Evolutionary conservation across 1,140 invertebrate genomes (phyloP).

Genomic region (Drosophila bifasciata): DNA sequence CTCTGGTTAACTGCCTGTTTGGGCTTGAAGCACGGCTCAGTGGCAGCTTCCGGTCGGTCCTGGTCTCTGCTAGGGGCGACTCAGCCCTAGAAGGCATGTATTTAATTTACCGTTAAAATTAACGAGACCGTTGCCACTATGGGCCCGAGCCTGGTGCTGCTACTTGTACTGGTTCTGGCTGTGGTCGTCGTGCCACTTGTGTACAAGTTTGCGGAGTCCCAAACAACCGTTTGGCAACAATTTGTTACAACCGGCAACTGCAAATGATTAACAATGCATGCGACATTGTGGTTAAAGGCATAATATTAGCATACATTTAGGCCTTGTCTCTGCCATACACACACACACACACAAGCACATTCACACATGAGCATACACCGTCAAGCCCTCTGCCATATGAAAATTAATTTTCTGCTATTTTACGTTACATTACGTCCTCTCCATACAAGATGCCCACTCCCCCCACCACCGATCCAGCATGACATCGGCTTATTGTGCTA

Average conservation of each 20-base stretch:
- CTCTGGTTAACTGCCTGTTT: conserved; percentile 42
- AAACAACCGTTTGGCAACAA: conserved; percentile 80
- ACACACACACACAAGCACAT: conserved; percentile 7
- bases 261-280: conserved; percentile 81
- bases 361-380: neutral
- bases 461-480: conserved; percentile 5
- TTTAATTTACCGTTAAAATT: conserved; percentile 82
- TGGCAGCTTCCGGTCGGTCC: conserved; percentile 6
- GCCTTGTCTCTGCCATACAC: conserved; percentile 17
- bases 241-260: conserved; percentile 78
- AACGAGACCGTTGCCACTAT: conserved; percentile 56
- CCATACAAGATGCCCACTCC: neutral
- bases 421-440: conserved; percentile 22
- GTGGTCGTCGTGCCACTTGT: conserved; percentile 40
- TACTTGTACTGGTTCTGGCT: conserved; percentile 1
- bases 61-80: conserved; percentile 16
- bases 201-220: conserved; percentile 52
- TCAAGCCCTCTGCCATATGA: conserved; percentile 39
- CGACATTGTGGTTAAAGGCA: conserved; percentile 80
- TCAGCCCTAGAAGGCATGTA: conserved; percentile 65
- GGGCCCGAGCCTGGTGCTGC: neutral
- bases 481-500: conserved; percentile 71
- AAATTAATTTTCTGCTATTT: conserved; percentile 78
- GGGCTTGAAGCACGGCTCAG: conserved; percentile 11
- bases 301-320: conserved; percentile 77